These are phyloP conservation scores for Zaprionus nigranus DNA, from an alignment of 1,140 invertebrate species.

Conservation along the genomic window DNA sequence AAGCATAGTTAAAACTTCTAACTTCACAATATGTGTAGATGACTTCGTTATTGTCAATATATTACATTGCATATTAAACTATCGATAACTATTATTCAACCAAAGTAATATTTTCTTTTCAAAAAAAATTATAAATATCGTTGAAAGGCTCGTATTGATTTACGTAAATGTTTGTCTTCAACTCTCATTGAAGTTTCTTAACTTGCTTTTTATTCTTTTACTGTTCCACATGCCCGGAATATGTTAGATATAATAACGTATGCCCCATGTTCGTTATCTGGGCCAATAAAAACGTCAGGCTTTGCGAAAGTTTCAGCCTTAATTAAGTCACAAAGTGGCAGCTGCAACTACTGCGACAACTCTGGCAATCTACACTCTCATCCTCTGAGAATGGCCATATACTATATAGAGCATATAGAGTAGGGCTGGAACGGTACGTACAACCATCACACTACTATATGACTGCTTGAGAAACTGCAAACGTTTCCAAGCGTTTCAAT, in stretches of 20 bases:
- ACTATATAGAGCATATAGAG: neutral
- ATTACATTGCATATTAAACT: too few relatives aligned
- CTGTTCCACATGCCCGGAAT: neutral
- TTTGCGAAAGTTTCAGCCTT: neutral
- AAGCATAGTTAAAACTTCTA: too few relatives aligned
- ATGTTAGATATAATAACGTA: neutral
- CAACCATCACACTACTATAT: neutral
- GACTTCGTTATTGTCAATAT: too few relatives aligned
- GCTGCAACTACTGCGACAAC: neutral
- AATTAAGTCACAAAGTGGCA: slow-evolving; percentile 9
- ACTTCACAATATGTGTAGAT: too few relatives aligned
- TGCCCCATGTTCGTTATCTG: neutral
- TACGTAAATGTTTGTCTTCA: too few relatives aligned
- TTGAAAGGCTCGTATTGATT: too few relatives aligned
- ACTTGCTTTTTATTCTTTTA: neutral
- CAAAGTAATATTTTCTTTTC: too few relatives aligned
- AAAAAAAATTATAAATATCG: too few relatives aligned
- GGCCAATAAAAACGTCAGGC: slow-evolving; percentile 17
- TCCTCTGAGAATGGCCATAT: neutral
- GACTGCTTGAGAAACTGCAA: neutral
- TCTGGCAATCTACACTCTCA: neutral
- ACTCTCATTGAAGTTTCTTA: neutral
- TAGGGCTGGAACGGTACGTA: neutral
- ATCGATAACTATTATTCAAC: too few relatives aligned
- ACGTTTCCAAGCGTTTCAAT: neutral